phyloP scores from a whole-genome alignment of 1,140 invertebrate genomes.

The Drosophila sucinea region DNA sequence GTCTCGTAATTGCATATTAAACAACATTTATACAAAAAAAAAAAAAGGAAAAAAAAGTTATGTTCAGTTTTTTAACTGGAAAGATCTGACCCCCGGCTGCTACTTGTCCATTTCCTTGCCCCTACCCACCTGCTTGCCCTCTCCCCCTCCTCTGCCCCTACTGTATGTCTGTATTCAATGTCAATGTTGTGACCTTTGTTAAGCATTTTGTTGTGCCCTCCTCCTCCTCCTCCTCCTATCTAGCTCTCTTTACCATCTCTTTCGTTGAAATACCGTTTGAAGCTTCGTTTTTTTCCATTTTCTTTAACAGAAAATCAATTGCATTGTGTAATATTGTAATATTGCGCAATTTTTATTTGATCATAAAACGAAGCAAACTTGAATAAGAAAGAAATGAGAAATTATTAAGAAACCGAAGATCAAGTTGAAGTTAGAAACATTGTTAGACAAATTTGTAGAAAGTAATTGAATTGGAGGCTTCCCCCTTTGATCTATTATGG shows the following conservation, averaged over 20 bases:
- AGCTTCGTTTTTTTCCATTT: constrained; percentile 50
- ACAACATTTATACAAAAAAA: constrained; percentile 71
- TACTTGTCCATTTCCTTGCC: constrained; percentile 3
- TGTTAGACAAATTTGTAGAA: too few species aligned
- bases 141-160: background rate
- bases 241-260: constrained; percentile 9
- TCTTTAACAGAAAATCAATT: constrained; percentile 67
- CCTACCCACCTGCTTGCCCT: background rate
- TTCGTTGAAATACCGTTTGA: constrained; percentile 71
- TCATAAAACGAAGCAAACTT: constrained; percentile 33
- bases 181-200: constrained; percentile 81
- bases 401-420: constrained; percentile 24
- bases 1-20: constrained; percentile 76
- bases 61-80: constrained; percentile 58
- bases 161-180: constrained; percentile 61
- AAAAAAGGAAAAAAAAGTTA: constrained; percentile 27
- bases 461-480: too few species aligned
- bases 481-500: too few species aligned
- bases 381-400: background rate
- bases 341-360: constrained; percentile 80
- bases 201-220: constrained; percentile 67
- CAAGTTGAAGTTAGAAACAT: constrained; percentile 15
- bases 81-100: constrained; percentile 36
- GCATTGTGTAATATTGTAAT: constrained; percentile 67
- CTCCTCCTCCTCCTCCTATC: constrained; percentile 41